Evolutionary conservation across 2,797 vertebrate species (phyloP), one percentile per base, ranked within the genome.

Genomic region (Salmo trutta): DNA sequence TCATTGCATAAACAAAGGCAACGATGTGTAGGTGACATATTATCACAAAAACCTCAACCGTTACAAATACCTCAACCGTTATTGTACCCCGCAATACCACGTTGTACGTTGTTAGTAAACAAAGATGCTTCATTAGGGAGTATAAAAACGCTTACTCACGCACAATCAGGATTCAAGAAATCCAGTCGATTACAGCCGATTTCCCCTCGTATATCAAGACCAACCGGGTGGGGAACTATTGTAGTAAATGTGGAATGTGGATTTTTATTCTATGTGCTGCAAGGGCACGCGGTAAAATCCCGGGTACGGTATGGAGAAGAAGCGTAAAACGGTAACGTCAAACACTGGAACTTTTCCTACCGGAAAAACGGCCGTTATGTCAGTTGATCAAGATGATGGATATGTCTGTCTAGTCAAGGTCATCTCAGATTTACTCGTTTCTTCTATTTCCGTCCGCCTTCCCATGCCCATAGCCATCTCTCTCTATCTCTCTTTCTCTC

Each of bases 391-490:
- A 77, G 0, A 64, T n/a, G 76, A 47, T 52, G 47, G 73, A 27
- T 69, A 51, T 83, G 77, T 0, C 71, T 82, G 6, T 16, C 12
- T 21, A 75, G 74, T 86, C 78, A 86, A 78, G 86, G 79, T 85
- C 81, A 83, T 86, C 56, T 82, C 5, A 67, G 62, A 36, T 16
- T 15, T 69, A 67, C 54, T 75, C 52, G 70, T 29, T 83, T 71
- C 52, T 81, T 87, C 56, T 59, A 64, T 64, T 16, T 69, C 67
- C 14, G 29, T 33, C 12, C 53, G 31, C 74, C 75, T 77, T 62
- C 56, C 72, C 75, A 75, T 73, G 77, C 79, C 77, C 71, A 75
- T 83, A 89, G 83, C 86, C 89, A 88, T 87, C 86, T 82, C 85
- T 76, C 73, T 76, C 80, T 15, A 76, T 66, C 54, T 77, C 80